Percentiles rank a stretch among this genome's conserved stretches.
phyloP scores from a whole-genome alignment of 2,888 invertebrate genomes.

The Gastrophysa polygoni region DNA sequence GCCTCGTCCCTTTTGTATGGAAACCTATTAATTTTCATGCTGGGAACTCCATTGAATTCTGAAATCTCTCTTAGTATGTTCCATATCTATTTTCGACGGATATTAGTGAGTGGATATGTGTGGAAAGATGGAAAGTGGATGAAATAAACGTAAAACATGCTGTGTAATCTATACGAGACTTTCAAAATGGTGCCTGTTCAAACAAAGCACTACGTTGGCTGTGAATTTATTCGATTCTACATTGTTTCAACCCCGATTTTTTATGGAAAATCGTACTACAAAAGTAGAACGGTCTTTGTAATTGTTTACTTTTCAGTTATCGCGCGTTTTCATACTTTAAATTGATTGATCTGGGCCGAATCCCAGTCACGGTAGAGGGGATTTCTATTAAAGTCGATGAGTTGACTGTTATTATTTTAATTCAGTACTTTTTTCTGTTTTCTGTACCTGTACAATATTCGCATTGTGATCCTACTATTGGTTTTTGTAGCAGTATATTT shows the following conservation, averaged over 20 bases:
- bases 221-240: slow-evolving; percentile 34
- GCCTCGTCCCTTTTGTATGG: slow-evolving; percentile 42
- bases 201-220: slow-evolving; percentile 53
- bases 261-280: slow-evolving; percentile 20
- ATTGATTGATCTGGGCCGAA: slow-evolving; percentile 49
- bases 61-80: slow-evolving; percentile 6
- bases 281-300: slow-evolving; percentile 31
- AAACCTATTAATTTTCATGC: slow-evolving; percentile 24
- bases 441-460: slow-evolving; percentile 5
- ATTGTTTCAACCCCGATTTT: slow-evolving; percentile 26
- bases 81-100: slow-evolving; percentile 4
- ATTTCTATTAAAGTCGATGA: slow-evolving; percentile 36
- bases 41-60: background rate
- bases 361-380: slow-evolving; percentile 34
- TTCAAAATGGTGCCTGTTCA: slow-evolving; percentile 70
- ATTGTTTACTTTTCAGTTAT: slow-evolving; percentile 47
- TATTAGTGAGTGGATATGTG: slow-evolving; percentile 20
- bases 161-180: slow-evolving; percentile 51
- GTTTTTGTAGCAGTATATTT: background rate
- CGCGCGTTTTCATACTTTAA: slow-evolving; percentile 48
- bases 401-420: slow-evolving; percentile 24
- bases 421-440: slow-evolving; percentile 20
- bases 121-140: slow-evolving; percentile 9
- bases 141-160: slow-evolving; percentile 32
- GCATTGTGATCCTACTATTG: slow-evolving; percentile 4